Base-by-base conservation (phyloP, 2,797 vertebrate species). In the Leucoraja ocellata region DNA sequence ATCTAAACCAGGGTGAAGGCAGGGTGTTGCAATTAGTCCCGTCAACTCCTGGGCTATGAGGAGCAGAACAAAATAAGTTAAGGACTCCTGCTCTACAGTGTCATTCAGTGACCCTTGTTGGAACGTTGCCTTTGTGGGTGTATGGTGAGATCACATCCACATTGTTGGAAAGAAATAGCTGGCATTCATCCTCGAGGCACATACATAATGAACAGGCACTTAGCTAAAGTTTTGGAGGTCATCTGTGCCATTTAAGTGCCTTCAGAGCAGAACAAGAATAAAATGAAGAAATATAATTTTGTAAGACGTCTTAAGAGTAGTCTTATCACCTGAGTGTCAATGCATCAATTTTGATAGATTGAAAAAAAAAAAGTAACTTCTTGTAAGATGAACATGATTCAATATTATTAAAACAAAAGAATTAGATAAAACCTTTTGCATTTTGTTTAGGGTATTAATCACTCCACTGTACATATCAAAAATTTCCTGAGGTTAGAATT, bases 91-190 rank as follows among this genome's bases (percentile, higher is more conserved):
- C 25, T 84, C 81, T 25, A 5, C 14, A 84, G n/a, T 63, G 83
- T 63, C 83, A 63, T 32, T 61, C 58, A 63, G 25, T 63, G 28
- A 63, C 28, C 83, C 58, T 61, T 63, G 83, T 28, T 86, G 10
- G 58, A 86, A 86, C 28, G 58, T 86, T 61, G 25, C 11, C 61
- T 63, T 63, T 63, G 4, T 84, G 54, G 54, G 2, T 84, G 23
- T 28, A 58, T 86, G 58, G 58, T 63, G 58, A 86, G 58, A 32
- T 61, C 28, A 63, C 25, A 63, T 63, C 63, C 25, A 79, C 32
- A 63, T 86, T 86, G 83, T 63, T 86, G 54, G 71, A 73, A 84
- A 25, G 28, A 54, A 84, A 84, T 84, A 84, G 54, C 25, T 61
- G 58, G 4, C 83, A 63, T 86, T 86, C 28, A 86, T n/a, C 54